phyloP scores from a whole-genome alignment of 2,113 vertebrate genomes.

The Rousettus leschenaultii region DNA sequence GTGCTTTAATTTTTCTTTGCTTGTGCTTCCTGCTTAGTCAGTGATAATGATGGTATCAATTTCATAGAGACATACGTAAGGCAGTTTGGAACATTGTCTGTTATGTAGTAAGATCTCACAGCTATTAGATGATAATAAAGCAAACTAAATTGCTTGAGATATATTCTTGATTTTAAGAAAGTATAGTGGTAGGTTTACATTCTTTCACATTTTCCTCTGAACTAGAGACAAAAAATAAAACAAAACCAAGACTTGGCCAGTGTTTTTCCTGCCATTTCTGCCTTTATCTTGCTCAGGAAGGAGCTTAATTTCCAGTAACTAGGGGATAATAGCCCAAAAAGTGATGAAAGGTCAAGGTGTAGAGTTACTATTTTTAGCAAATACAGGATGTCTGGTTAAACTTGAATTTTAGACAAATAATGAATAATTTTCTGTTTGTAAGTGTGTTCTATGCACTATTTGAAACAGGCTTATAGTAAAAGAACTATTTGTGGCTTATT shows the following conservation, averaged over 20 bases:
- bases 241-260: background rate
- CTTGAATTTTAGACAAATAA: constrained; percentile 4
- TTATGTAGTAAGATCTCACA: background rate
- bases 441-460: background rate
- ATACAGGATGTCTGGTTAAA: background rate
- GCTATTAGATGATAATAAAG: background rate
- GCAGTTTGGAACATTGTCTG: background rate
- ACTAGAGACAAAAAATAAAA: background rate
- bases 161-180: background rate
- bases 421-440: background rate
- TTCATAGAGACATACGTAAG: background rate
- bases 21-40: background rate
- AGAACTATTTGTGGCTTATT: background rate
- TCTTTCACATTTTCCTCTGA: background rate
- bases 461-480: background rate
- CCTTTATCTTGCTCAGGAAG: background rate
- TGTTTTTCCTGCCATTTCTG: background rate
- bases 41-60: background rate
- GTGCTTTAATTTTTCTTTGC: background rate
- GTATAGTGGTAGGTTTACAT: background rate
- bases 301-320: background rate
- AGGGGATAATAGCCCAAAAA: background rate
- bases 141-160: background rate
- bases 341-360: background rate
- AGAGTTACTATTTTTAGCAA: background rate